Percentiles rank a stretch among this genome's conserved stretches.
Conservation (phyloP, 2,113 vertebrate genomes). For the Heterotis niloticus region DNA sequence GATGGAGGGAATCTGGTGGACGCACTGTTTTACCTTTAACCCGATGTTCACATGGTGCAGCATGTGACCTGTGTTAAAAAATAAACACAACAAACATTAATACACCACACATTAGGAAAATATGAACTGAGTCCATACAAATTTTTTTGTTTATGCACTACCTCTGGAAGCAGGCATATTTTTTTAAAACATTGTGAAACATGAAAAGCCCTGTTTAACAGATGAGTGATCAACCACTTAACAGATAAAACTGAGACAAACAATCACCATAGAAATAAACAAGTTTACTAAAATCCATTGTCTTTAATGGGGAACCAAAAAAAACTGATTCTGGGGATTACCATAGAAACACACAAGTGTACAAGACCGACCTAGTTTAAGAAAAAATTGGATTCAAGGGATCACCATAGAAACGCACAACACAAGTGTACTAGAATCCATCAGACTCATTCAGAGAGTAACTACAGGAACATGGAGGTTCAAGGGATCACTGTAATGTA, state of each 20-base stretch:
- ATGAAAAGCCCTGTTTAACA: neutral
- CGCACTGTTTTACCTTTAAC: constrained; percentile 89
- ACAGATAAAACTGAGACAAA: neutral
- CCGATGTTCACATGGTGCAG: constrained; percentile 95
- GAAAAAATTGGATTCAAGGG: neutral
- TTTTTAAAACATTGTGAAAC: neutral
- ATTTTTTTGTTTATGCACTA: too few relatives aligned
- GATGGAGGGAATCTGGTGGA: constrained; percentile 91
- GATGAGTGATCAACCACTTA: too few relatives aligned
- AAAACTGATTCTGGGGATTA: constrained; percentile 1
- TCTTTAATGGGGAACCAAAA: neutral
- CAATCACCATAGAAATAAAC: neutral
- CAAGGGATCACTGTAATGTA: too few relatives aligned
- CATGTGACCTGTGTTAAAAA: constrained; percentile 80
- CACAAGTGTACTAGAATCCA: too few relatives aligned
- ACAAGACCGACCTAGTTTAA: neutral
- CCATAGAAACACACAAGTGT: constrained; percentile 14
- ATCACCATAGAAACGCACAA: constrained; percentile 14
- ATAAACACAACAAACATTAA: neutral
- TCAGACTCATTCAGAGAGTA: constrained; percentile 15
- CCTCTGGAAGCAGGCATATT: neutral
- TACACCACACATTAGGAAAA: neutral
- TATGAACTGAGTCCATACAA: neutral
- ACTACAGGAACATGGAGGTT: neutral
- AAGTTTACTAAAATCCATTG: neutral